Percentiles rank a stretch among this genome's conserved stretches.
phyloP scores from a whole-genome alignment of 2,797 vertebrate genomes.

The Acipenser ruthenus region DNA sequence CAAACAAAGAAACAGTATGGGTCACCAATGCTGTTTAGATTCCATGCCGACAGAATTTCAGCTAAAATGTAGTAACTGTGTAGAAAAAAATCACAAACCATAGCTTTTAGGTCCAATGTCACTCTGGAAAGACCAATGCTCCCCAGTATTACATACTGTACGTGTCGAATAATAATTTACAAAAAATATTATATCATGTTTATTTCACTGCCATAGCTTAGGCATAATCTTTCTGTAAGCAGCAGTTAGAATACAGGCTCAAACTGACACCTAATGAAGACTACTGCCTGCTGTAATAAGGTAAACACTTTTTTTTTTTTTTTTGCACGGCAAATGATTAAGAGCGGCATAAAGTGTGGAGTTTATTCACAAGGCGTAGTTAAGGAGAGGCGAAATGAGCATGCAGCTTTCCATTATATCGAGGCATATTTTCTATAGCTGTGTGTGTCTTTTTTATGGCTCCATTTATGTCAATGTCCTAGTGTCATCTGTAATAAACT shows the following conservation, averaged over 20 bases:
- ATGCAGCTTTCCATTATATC: conserved; percentile 76
- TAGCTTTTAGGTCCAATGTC: too few relatives aligned
- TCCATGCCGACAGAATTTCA: too few relatives aligned
- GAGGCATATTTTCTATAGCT: conserved; percentile 78
- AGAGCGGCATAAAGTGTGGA: conserved; percentile 68
- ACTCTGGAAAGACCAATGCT: too few relatives aligned
- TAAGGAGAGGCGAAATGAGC: conserved; percentile 73
- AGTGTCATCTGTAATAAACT: conserved; percentile 86
- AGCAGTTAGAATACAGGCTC: conserved; percentile 2
- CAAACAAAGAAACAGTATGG: too few relatives aligned
- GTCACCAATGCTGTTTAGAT: too few relatives aligned
- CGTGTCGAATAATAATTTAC: not conserved
- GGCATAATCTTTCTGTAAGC: conserved; percentile 10
- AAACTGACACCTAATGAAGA: conserved; percentile 7
- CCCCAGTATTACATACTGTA: too few relatives aligned
- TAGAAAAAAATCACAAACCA: too few relatives aligned
- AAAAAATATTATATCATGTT: conserved; percentile 16
- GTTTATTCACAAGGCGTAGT: conserved; percentile 78
- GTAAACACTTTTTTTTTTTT: conserved; percentile 31
- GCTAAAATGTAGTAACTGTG: too few relatives aligned
- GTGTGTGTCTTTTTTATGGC: conserved; percentile 77
- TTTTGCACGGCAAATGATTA: conserved; percentile 68
- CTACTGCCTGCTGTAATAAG: conserved; percentile 4
- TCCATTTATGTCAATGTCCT: conserved; percentile 86
- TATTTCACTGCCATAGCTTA: conserved; percentile 10